Base-by-base conservation (phyloP, 2,888 invertebrate genomes). In the Drosophila nr. perissopoda region DNA sequence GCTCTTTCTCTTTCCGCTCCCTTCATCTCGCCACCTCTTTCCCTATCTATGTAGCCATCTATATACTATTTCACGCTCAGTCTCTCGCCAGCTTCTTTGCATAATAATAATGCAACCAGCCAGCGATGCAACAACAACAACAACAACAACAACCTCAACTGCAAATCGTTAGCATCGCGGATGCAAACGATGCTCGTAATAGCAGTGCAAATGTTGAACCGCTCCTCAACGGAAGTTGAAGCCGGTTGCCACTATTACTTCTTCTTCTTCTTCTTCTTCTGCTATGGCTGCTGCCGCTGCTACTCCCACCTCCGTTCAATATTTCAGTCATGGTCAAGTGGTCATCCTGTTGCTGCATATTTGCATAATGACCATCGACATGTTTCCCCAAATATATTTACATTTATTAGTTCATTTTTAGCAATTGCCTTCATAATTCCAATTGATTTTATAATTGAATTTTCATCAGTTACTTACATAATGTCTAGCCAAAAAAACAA, bases 241-340 rank as follows among this genome's bases (percentile, higher is more conserved):
- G 69, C 72, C 82, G 72, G 76, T 79, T 60, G 48, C 62, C 48
- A 25, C n/a, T 40, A 57, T 40, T 40, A 40, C n/a, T n/a, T n/a
- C 31, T 42, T 16, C 42, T 42, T 42, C 57, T 31, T 8, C 31
- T 21, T 16, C 40, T 29, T 16, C 56, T 10, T 21, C 31, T 31
- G 8, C 56, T 33, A 2, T n/a, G 51, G 36, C 21, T 54, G 33
- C 69, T 40, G 42, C 21, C 48, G 56, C 60, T 31, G 40, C 49
- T 52, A 49, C 51, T 56, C 38, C 72, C 54, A 69, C 63, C 64
- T 70, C 61, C 56, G 66, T 76, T 80, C 74, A 70, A 75, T 83
- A 78, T 79, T 85, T 79, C 79, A 82, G 90, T 84, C 88, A 91
- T 77, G 91, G 89, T 89, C 88, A 89, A 86, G 80, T 90, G 84